phyloP scores from a whole-genome alignment of 2,113 vertebrate genomes.

The Scomber colias region DNA sequence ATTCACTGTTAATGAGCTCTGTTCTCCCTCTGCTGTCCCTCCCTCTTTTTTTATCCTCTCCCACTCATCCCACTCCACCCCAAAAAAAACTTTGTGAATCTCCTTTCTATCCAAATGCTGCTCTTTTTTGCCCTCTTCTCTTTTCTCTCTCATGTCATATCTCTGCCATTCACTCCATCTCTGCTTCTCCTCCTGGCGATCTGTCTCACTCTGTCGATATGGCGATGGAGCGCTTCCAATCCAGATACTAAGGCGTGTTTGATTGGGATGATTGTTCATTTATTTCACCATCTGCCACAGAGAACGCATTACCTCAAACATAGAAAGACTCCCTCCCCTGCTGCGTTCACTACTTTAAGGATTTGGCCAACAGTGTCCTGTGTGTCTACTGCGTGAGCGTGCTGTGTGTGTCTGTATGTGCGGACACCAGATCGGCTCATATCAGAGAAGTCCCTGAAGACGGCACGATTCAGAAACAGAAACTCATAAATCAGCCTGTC shows the following conservation, averaged over 20 bases:
- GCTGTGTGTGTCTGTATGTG: constrained; percentile 25
- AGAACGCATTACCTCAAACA: constrained; percentile 51
- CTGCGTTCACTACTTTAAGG: constrained; percentile 62
- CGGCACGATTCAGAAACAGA: constrained; percentile 72
- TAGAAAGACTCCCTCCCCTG: constrained; percentile 41
- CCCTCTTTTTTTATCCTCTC: constrained; percentile 25
- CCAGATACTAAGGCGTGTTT: constrained; percentile 50
- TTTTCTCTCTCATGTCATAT: not conserved
- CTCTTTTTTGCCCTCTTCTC: not conserved
- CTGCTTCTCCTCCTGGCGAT: constrained; percentile 34
- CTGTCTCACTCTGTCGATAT: constrained; percentile 42
- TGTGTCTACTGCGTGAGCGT: constrained; percentile 42
- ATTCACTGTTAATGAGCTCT: constrained; percentile 61
- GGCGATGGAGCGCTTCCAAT: constrained; percentile 46
- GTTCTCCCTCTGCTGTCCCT: constrained; percentile 29
- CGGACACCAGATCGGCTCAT: constrained; percentile 63
- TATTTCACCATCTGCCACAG: constrained; percentile 74
- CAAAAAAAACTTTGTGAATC: constrained; percentile 16
- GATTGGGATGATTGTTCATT: constrained; percentile 74
- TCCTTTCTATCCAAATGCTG: not conserved
- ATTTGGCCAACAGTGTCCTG: constrained; percentile 55
- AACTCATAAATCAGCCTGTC: constrained; percentile 81
- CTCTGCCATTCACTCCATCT: constrained; percentile 16
- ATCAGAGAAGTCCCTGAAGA: constrained; percentile 65
- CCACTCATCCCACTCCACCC: not conserved